Conservation (phyloP, 2,797 vertebrate genomes). For the Sebastes matsubarae region DNA sequence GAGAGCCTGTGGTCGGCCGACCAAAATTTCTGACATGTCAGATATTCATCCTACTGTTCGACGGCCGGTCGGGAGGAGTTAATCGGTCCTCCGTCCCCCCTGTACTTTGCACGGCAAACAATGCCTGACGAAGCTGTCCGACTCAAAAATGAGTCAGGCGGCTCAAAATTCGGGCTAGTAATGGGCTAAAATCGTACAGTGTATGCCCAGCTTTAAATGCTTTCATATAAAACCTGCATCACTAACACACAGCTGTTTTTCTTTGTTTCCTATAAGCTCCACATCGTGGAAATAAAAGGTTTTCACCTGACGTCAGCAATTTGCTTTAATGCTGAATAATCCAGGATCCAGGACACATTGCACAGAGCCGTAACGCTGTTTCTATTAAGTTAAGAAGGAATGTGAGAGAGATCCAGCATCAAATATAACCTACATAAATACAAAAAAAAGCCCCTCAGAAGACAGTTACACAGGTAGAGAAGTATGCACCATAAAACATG, state of each 20-base stretch:
- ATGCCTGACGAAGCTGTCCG: too few relatives aligned
- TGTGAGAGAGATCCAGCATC: constrained; percentile 10
- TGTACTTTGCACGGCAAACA: too few relatives aligned
- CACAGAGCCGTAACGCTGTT: neutral
- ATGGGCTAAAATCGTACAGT: too few relatives aligned
- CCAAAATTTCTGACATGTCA: too few relatives aligned
- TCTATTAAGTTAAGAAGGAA: constrained; percentile 11
- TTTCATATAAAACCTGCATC: neutral
- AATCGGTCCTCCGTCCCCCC: too few relatives aligned
- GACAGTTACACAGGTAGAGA: constrained; percentile 76
- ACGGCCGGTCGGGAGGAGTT: too few relatives aligned
- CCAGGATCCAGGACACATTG: neutral
- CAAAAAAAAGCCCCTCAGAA: constrained; percentile 28
- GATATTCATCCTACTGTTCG: too few relatives aligned
- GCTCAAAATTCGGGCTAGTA: accelerated
- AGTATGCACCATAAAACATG: constrained; percentile 75
- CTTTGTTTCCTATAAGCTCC: neutral
- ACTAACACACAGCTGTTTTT: neutral
- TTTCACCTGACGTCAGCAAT: neutral
- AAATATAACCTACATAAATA: constrained; percentile 1
- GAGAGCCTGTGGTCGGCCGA: too few relatives aligned
- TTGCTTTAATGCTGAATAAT: neutral
- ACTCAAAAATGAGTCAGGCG: too few relatives aligned
- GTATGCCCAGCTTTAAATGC: too few relatives aligned
- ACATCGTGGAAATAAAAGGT: neutral